These are phyloP conservation scores for Sterna hirundo DNA, from an alignment of 2,113 vertebrate species.

Conservation along the genomic window DNA sequence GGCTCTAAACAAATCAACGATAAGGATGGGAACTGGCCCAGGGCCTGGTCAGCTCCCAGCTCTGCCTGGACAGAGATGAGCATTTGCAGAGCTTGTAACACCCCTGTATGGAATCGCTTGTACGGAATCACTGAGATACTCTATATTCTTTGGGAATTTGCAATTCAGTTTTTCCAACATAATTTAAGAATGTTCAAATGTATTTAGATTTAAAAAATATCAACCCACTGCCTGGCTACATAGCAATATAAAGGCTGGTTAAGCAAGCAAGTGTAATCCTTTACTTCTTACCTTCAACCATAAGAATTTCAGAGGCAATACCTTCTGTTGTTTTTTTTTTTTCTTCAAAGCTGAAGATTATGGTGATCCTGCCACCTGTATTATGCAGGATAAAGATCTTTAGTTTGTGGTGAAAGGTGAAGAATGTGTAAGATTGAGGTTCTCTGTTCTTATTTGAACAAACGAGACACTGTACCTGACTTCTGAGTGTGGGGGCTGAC, in stretches of 20 bases:
- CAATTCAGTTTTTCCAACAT: rapidly evolving
- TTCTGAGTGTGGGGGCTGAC: not conserved
- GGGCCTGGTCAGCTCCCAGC: not conserved
- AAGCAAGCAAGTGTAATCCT: not conserved
- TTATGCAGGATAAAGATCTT: not conserved
- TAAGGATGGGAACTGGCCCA: not conserved
- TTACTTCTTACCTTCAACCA: not conserved
- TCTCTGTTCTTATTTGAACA: not conserved
- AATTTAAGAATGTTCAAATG: not conserved
- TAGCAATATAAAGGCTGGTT: not conserved
- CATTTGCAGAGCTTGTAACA: not conserved
- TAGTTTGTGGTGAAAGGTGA: not conserved
- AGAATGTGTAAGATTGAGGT: not conserved
- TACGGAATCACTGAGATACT: not conserved
- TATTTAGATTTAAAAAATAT: not conserved
- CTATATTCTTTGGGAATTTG: rapidly evolving
- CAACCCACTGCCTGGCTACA: rapidly evolving
- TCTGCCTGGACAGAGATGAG: rapidly evolving
- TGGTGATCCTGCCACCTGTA: not conserved
- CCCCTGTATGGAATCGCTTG: rapidly evolving
- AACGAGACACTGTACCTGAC: not conserved
- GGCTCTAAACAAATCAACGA: not conserved
- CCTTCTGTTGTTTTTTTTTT: not conserved
- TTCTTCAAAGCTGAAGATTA: not conserved
- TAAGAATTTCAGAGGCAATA: not conserved